Evolutionary conservation across 2,888 invertebrate genomes (phyloP).

Genomic region (Notodonta ziczac): DNA sequence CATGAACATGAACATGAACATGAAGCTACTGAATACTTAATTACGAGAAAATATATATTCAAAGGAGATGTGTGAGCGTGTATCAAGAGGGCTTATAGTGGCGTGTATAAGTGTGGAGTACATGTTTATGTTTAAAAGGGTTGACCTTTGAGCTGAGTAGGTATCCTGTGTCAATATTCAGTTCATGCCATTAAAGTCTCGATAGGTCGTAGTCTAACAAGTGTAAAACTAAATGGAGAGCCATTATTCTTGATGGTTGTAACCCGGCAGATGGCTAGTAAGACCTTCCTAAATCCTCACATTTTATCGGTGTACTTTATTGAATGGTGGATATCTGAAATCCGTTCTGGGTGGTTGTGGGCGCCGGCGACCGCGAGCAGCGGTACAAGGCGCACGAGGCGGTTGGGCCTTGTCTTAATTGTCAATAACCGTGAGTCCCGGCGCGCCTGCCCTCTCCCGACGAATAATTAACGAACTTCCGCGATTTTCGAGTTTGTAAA

Average conservation of each 20-base stretch:
- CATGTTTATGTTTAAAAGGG: too few relatives aligned
- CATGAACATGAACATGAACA: too few relatives aligned
- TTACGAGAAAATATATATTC: too few relatives aligned
- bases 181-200: background rate
- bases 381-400: constrained; percentile 72
- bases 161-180: background rate
- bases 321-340: constrained; percentile 60
- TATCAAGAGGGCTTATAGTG: too few relatives aligned
- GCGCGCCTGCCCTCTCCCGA: constrained; percentile 66
- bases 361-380: constrained; percentile 56
- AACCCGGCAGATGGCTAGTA: constrained; percentile 32
- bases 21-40: too few relatives aligned
- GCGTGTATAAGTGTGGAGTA: too few relatives aligned
- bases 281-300: constrained; percentile 49
- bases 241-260: constrained; percentile 41
- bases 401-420: constrained; percentile 77
- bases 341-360: constrained; percentile 35
- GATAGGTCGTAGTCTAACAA: background rate
- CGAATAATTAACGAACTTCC: constrained; percentile 84
- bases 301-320: constrained; percentile 58
- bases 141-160: background rate
- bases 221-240: constrained; percentile 16
- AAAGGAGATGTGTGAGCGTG: too few relatives aligned
- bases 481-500: constrained; percentile 84
- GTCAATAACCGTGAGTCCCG: constrained; percentile 81